phyloP scores from a whole-genome alignment of 2,888 invertebrate genomes.

The Trissolcus brochymenae region DNA sequence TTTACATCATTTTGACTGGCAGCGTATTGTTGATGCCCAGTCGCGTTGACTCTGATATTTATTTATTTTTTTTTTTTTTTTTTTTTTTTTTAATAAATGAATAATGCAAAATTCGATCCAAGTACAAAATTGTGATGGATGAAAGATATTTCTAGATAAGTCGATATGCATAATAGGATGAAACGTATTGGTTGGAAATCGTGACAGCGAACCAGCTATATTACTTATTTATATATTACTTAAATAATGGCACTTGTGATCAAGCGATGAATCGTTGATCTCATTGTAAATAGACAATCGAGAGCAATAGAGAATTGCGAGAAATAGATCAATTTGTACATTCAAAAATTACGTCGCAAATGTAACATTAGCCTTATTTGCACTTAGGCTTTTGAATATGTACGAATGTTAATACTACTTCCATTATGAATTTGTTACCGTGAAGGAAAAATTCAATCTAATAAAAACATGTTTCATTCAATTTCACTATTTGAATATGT shows the following conservation, averaged over 20 bases:
- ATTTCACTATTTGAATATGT: conserved; percentile 1
- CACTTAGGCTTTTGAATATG: conserved; percentile 22
- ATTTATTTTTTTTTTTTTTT: conserved; percentile 45
- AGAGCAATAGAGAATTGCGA: conserved; percentile 20
- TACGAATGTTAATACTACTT: conserved; percentile 31
- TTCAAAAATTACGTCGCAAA: conserved; percentile 4
- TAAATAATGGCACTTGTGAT: conserved; percentile 11
- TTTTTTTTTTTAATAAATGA: conserved; percentile 35
- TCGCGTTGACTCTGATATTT: conserved; percentile 30
- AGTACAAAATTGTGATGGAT: conserved; percentile 46
- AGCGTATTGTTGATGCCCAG: background rate
- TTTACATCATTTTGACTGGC: conserved; percentile 5
- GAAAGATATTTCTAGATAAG: conserved; percentile 23
- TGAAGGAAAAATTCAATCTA: conserved; percentile 24
- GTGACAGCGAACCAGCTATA: conserved; percentile 19
- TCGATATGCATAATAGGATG: conserved; percentile 20
- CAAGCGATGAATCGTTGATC: conserved; percentile 25
- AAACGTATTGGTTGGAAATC: conserved; percentile 22
- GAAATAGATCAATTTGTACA: conserved; percentile 17
- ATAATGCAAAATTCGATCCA: conserved; percentile 23
- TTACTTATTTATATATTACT: conserved; percentile 25
- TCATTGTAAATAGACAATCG: conserved; percentile 31
- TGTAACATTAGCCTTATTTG: conserved; percentile 31
- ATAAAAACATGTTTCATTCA: conserved; percentile 30
- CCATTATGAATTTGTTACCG: conserved; percentile 25